A percentile compares a stretch with the other conserved stretches of the same genome.
These are phyloP conservation scores for Micrasema longulum DNA, from an alignment of 1,140 invertebrate species.

Conservation along the genomic window DNA sequence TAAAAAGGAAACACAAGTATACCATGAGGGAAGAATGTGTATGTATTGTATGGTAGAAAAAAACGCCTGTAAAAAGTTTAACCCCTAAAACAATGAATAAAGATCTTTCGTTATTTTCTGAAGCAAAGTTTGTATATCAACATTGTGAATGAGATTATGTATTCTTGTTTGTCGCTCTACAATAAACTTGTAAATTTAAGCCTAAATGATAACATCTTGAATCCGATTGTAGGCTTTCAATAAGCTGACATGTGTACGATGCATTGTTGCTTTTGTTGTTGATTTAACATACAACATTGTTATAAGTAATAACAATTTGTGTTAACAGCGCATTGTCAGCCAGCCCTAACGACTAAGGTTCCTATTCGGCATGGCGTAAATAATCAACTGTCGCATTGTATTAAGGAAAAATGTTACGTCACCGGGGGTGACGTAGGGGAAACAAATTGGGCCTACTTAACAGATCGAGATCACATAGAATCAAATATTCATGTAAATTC, in stretches of 20 bases:
- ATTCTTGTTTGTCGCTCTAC: neutral
- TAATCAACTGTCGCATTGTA: slow-evolving; percentile 26
- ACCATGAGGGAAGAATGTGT: too few relatives aligned
- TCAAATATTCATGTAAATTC: too few relatives aligned
- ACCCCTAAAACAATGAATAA: neutral
- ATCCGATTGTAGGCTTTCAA: slow-evolving; percentile 37
- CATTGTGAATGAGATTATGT: slow-evolving; percentile 7
- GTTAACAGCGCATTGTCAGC: slow-evolving; percentile 30
- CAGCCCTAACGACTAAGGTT: slow-evolving; percentile 10
- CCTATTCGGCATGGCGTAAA: slow-evolving; percentile 22
- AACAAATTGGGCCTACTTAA: neutral
- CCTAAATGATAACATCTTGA: slow-evolving; percentile 42
- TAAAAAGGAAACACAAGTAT: too few relatives aligned
- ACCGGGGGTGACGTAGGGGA: slow-evolving; percentile 15
- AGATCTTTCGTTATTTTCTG: neutral
- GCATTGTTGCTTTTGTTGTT: slow-evolving; percentile 36
- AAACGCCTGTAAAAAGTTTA: neutral
- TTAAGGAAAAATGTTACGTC: slow-evolving; percentile 11
- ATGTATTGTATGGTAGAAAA: too few relatives aligned
- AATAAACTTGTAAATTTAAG: slow-evolving; percentile 36
- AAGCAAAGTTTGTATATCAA: neutral
- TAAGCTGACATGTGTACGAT: slow-evolving; percentile 42
- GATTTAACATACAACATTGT: slow-evolving; percentile 42
- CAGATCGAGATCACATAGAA: slow-evolving; percentile 22
- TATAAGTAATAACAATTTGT: slow-evolving; percentile 34